These are phyloP conservation scores for Balanococcus diminutus DNA, from an alignment of 2,888 invertebrate genomes.

Conservation along the genomic window DNA sequence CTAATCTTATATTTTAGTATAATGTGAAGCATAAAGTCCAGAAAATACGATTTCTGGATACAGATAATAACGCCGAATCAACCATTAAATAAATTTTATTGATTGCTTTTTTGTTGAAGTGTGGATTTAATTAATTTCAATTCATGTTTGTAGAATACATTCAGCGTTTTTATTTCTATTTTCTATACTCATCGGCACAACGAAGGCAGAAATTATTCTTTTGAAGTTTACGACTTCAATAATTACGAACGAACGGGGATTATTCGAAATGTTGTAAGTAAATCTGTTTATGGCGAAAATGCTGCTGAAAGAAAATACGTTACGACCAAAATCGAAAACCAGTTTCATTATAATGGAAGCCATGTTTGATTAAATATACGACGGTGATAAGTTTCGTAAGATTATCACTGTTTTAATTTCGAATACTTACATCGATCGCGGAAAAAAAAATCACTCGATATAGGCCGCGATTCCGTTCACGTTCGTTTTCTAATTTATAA, in stretches of 20 bases:
- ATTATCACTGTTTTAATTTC: constrained; percentile 36
- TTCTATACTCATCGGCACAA: background rate
- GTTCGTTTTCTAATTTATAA: background rate
- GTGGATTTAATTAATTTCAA: constrained; percentile 40
- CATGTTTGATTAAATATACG: constrained; percentile 48
- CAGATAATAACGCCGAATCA: constrained; percentile 31
- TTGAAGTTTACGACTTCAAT: constrained; percentile 31
- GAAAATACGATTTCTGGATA: constrained; percentile 35
- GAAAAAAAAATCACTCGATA: background rate
- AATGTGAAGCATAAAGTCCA: constrained; percentile 40
- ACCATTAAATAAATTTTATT: constrained; percentile 33
- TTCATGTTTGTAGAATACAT: constrained; percentile 21
- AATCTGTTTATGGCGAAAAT: constrained; percentile 34
- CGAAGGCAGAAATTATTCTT: constrained; percentile 22
- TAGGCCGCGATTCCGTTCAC: background rate
- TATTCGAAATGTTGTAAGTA: constrained; percentile 6
- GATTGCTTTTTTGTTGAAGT: constrained; percentile 32
- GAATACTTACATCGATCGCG: background rate
- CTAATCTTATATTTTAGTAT: constrained; percentile 36
- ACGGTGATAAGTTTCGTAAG: constrained; percentile 45
- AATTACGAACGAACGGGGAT: constrained; percentile 19
- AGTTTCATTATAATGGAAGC: constrained; percentile 51
- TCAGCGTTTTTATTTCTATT: constrained; percentile 34
- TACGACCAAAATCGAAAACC: constrained; percentile 48
- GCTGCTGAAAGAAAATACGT: constrained; percentile 49